Percentiles rank a stretch among this genome's conserved stretches.
Evolutionary conservation across 2,113 vertebrate genomes (phyloP).

Genomic region (Chinchilla lanigera): DNA sequence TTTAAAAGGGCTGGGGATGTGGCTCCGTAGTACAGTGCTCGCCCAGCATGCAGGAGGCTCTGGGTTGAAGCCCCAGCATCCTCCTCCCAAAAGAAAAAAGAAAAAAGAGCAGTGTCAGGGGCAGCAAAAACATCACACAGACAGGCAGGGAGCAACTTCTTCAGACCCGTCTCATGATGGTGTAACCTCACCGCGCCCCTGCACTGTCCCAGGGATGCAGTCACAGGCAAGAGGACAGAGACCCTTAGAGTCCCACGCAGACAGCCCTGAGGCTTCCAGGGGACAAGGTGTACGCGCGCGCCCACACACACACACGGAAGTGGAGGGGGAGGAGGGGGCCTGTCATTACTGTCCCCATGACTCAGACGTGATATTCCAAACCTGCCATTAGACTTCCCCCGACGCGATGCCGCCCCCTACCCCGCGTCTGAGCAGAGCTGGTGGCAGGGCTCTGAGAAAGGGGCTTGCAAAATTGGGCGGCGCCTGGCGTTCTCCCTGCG

Average conservation of each 20-base stretch:
- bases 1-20: not conserved
- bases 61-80: not conserved
- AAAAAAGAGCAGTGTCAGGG: not conserved
- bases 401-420: not conserved
- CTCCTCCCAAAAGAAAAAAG: not conserved
- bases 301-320: not conserved
- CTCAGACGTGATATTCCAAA: conserved; percentile 54
- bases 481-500: not conserved
- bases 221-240: not conserved
- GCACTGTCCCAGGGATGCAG: not conserved
- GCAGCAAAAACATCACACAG: not conserved
- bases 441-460: not conserved
- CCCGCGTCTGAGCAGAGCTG: conserved; percentile 32
- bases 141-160: not conserved
- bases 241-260: not conserved
- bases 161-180: not conserved
- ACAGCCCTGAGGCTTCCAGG: not conserved
- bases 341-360: conserved; percentile 79
- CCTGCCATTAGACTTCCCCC: conserved; percentile 76
- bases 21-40: not conserved
- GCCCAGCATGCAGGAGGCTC: not conserved
- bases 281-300: not conserved
- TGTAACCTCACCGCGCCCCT: not conserved
- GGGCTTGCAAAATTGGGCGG: not conserved
- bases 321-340: not conserved